phyloP scores from a whole-genome alignment of 2,888 invertebrate species.

The Phyto melanocephala region DNA sequence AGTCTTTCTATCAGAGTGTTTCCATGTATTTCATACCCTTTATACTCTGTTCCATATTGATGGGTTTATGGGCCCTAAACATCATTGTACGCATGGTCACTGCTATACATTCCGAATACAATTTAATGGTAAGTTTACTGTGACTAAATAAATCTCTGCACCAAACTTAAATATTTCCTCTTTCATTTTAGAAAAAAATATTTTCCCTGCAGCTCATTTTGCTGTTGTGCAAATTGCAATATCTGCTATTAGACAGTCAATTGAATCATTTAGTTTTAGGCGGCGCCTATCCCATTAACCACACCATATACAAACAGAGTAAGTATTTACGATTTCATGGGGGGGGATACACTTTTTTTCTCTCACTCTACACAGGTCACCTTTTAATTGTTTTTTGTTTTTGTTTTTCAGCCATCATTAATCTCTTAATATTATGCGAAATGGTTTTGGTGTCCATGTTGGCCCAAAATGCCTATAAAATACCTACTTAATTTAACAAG shows the following conservation, averaged over 20 bases:
- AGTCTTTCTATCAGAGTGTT: slow-evolving; percentile 70
- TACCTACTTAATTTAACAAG: slow-evolving; percentile 65
- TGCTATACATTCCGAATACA: slow-evolving; percentile 72
- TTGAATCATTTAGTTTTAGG: slow-evolving; percentile 71
- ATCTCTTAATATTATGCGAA: slow-evolving; percentile 74
- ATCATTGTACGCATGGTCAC: slow-evolving; percentile 74
- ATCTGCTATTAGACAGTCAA: slow-evolving; percentile 72
- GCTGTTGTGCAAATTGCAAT: slow-evolving; percentile 76
- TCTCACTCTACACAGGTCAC: background rate
- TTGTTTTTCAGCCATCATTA: slow-evolving; percentile 73
- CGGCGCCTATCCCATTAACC: slow-evolving; percentile 75
- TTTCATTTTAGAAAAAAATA: slow-evolving; percentile 72
- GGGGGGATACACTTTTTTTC: too few species aligned
- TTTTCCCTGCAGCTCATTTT: slow-evolving; percentile 75
- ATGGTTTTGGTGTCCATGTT: slow-evolving; percentile 76
- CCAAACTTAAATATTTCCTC: too few species aligned
- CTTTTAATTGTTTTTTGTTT: background rate
- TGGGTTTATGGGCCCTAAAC: slow-evolving; percentile 77
- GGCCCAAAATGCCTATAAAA: slow-evolving; percentile 75
- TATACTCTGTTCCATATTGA: slow-evolving; percentile 74
- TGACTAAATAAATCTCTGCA: background rate
- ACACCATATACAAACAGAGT: slow-evolving; percentile 77
- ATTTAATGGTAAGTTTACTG: slow-evolving; percentile 69
- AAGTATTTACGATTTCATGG: too few species aligned
- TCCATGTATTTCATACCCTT: slow-evolving; percentile 77